phyloP scores from a whole-genome alignment of 2,113 vertebrate species.

The Chionis minor region DNA sequence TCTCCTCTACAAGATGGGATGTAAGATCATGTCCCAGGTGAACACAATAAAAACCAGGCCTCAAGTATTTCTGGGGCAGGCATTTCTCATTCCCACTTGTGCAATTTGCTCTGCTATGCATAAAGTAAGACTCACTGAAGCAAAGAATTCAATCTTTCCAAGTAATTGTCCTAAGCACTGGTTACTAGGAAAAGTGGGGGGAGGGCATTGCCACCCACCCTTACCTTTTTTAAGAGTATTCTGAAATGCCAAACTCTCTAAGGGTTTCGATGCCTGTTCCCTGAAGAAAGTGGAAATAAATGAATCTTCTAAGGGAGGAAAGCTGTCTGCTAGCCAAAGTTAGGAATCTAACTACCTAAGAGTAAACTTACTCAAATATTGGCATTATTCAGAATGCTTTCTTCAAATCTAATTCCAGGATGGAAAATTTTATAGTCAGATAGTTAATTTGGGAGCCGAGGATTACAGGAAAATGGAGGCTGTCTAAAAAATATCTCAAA shows the following conservation, averaged over 20 bases:
- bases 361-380: neutral
- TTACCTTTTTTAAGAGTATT: neutral
- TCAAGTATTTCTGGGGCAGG: neutral
- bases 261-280: neutral
- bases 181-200: neutral
- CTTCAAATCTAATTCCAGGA: neutral
- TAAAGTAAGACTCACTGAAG: constrained; percentile 43
- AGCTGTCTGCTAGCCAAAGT: neutral
- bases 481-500: neutral
- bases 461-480: neutral
- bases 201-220: neutral
- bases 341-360: neutral
- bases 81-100: constrained; percentile 14
- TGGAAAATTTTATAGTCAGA: neutral
- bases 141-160: constrained; percentile 44
- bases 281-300: neutral
- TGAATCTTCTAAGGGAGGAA: neutral
- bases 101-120: constrained; percentile 44
- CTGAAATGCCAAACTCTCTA: neutral
- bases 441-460: neutral
- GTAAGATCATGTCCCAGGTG: neutral
- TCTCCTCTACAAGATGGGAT: neutral
- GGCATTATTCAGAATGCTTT: neutral
- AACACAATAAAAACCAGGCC: neutral
- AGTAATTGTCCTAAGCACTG: constrained; percentile 12